Evolutionary conservation across 2,888 invertebrate species (phyloP), one percentile per base, ranked within the genome.

Genomic region (Gandaritis pyraliata): DNA sequence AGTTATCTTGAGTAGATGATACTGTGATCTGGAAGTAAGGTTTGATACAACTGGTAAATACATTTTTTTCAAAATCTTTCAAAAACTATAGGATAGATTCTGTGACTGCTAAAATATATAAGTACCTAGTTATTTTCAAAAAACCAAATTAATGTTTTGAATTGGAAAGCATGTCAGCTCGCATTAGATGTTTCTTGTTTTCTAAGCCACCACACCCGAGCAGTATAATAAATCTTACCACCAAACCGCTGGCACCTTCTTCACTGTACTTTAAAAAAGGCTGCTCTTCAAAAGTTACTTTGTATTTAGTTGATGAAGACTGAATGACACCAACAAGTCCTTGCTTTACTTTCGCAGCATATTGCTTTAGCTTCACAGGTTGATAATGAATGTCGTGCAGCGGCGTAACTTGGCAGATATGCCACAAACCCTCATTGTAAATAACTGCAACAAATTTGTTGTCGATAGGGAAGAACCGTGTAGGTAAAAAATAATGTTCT

Each of bases 351-450:
- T 88, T 90, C 0, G 86, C 73, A 1, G 86, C 85, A 75, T 90
- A 92, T 64, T 88, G 87, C 66, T 92, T 93, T 8, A 92, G 66
- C 74, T 86, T 91, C 0, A 89, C 69, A 33, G 78, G 69, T 68
- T 66, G 72, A 58, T 87, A 88, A 41, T 83, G 75, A 51, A 92
- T 78, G 61, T 87, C 85, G 61, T 81, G 78, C 55, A 93, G 69
- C 5, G 91, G 90, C 6, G 93, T 90, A 1, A 92, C 86, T 69
- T 80, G 85, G 68, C 74, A 79, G 33, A 91, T 18, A 49, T 82
- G 79, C 92, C 92, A 92, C 43, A 80, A 76, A 0, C 83, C 81
- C 78, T 91, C 90, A 65, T 88, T 87, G 66, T 87, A 90, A 61
- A 91, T 88, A 8, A 78, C 91, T 92, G 75, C 18, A 76, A 82